These are phyloP conservation scores for Sebastes umbrosus DNA, from an alignment of 2,797 vertebrate species.

Conservation along the genomic window DNA sequence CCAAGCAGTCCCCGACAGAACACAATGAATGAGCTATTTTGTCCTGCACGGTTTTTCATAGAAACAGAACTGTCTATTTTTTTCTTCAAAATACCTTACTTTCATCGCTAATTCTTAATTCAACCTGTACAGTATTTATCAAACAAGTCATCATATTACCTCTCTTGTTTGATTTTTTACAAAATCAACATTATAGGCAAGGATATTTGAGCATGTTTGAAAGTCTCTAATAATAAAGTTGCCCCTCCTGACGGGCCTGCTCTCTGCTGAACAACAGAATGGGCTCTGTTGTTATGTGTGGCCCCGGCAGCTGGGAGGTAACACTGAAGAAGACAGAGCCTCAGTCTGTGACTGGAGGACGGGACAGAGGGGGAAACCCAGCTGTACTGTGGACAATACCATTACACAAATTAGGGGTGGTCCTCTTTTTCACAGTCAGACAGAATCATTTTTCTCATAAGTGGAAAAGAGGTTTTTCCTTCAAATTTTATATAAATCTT, in stretches of 20 bases:
- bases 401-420: slow-evolving; percentile 80
- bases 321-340: slow-evolving; percentile 90
- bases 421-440: slow-evolving; percentile 58
- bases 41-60: slow-evolving; percentile 83
- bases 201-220: slow-evolving; percentile 90
- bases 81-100: slow-evolving; percentile 37
- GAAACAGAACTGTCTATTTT: slow-evolving; percentile 82
- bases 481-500: not conserved
- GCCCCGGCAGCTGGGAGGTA: slow-evolving; percentile 91
- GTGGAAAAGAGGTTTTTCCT: not conserved
- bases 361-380: slow-evolving; percentile 75
- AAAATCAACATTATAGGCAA: slow-evolving; percentile 83
- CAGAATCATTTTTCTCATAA: slow-evolving; percentile 3
- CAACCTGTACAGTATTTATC: not conserved
- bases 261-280: slow-evolving; percentile 94
- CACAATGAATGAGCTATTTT: slow-evolving; percentile 97
- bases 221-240: slow-evolving; percentile 92
- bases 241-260: slow-evolving; percentile 85
- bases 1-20: slow-evolving; percentile 89
- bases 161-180: slow-evolving; percentile 6
- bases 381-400: slow-evolving; percentile 82
- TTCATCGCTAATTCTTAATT: not conserved
- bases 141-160: not conserved
- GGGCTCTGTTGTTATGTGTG: slow-evolving; percentile 89
- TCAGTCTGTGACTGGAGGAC: slow-evolving; percentile 85